Evolutionary conservation across 2,888 invertebrate species (phyloP), one percentile per base, ranked within the genome.

Genomic region (Labia minor): DNA sequence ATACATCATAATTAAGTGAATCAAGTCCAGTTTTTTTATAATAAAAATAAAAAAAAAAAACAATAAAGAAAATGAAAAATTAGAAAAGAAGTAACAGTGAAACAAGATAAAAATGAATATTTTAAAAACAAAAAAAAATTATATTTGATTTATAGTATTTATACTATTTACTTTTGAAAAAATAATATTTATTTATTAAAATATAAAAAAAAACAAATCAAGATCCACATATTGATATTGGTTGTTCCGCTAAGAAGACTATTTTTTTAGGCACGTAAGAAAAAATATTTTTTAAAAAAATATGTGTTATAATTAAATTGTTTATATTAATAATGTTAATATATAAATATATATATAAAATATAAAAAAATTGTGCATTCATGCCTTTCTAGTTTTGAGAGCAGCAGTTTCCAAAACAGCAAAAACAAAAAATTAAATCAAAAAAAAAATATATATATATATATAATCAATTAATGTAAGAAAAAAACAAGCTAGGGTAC

Each of bases 381-480:
- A 49, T 49, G 49, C 49, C 49, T 49, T 49, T 49, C 49, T 49
- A 49, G 49, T n/a, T 49, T 49, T 14, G 49, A 49, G 49, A 49
- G 49, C 49, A 49, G 49, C 49, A 49, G 49, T n/a, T 14, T 14
- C 14, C 49, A 49, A 49, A 26, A 26, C 26, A 26, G 26, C 26
- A 26, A 26, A n/a, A n/a, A 8, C 33, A 33, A 11, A 8, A 33
- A 33, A 33, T 11, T n/a, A n/a, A n/a, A n/a, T n/a, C n/a, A n/a
- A n/a, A n/a, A n/a, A n/a, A n/a, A n/a, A n/a, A n/a, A n/a, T n/a
- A n/a, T n/a, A n/a, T n/a, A n/a, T n/a, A n/a, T n/a, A n/a, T n/a
- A n/a, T 3, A 49, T 49, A 11, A 49, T 49, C 49, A 49, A 49
- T 10, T 14, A 11, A 49, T 2, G 16, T 16, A 6, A 49, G n/a